Conservation (phyloP, 2,797 vertebrate genomes). For the Coregonus suidteri region DNA sequence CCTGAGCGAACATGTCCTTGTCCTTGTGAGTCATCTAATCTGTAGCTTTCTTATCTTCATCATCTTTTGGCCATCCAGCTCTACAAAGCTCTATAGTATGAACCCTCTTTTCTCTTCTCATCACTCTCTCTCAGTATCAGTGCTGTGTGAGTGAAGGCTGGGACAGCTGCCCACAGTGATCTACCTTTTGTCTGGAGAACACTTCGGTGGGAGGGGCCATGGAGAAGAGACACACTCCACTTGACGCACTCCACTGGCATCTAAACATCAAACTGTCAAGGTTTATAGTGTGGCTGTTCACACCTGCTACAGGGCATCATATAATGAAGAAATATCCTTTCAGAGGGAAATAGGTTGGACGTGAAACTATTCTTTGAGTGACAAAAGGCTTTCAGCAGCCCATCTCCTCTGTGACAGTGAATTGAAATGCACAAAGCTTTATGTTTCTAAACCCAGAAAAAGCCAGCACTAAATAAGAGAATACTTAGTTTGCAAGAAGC, state of each 20-base stretch:
- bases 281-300: background rate
- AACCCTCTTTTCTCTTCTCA: background rate
- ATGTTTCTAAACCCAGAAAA: background rate
- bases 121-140: background rate
- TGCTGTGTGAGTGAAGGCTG: background rate
- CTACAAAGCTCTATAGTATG: background rate
- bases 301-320: background rate
- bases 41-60: background rate
- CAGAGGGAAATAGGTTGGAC: background rate
- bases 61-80: background rate
- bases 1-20: background rate
- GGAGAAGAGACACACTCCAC: conserved; percentile 2
- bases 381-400: background rate
- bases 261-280: background rate
- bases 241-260: background rate
- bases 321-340: conserved; percentile 21
- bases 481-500: background rate
- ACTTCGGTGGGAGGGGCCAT: background rate
- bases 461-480: background rate
- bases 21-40: background rate
- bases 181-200: background rate
- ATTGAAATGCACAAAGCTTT: background rate
- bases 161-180: background rate
- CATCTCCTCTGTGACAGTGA: background rate
- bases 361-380: background rate